phyloP scores from a whole-genome alignment of 2,797 vertebrate genomes.

The Trichosurus vulpecula region DNA sequence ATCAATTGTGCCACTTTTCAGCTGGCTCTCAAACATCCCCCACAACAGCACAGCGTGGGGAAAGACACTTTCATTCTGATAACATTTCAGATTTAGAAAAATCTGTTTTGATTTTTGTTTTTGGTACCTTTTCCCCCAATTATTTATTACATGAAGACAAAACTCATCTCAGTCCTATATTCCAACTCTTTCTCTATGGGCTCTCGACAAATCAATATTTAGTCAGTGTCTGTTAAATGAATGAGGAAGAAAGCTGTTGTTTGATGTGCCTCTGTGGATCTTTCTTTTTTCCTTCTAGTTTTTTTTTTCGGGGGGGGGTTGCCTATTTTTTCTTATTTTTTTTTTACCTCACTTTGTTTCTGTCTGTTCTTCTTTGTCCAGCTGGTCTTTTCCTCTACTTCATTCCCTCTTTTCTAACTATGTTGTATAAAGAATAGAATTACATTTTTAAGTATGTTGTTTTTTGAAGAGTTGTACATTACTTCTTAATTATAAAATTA shows the following conservation, averaged over 20 bases:
- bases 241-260: background rate
- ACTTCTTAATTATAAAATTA: background rate
- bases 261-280: background rate
- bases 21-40: background rate
- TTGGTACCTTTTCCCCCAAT: conserved; percentile 4
- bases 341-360: background rate
- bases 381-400: conserved; percentile 1
- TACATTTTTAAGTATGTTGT: background rate
- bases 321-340: background rate
- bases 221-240: background rate
- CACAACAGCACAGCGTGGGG: background rate
- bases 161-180: background rate
- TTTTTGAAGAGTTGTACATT: conserved; percentile 25
- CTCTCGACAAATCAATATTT: background rate
- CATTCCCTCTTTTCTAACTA: background rate
- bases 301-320: too few relatives aligned
- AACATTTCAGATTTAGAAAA: conserved; percentile 13
- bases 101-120: conserved; percentile 9
- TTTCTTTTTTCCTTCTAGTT: background rate
- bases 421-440: background rate
- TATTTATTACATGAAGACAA: conserved; percentile 28
- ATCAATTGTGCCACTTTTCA: background rate
- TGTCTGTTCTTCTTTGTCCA: background rate
- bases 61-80: conserved; percentile 30
- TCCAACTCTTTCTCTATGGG: background rate